Evolutionary conservation across 92 coral and sea anemone genomes (phyloP).

Genomic region (Phenganax subtilis): DNA sequence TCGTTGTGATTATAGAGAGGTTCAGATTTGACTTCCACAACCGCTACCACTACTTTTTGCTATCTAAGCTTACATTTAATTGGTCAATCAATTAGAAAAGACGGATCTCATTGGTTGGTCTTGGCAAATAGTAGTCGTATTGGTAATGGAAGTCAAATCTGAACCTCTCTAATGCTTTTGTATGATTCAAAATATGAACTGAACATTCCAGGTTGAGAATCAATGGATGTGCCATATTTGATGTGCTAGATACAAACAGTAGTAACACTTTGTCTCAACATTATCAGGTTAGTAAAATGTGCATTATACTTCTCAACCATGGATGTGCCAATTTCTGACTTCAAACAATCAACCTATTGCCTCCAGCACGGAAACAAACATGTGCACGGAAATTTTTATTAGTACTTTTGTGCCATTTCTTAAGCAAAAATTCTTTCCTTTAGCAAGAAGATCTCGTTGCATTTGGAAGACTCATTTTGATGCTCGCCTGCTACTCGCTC

Average conservation of each 20-base stretch:
- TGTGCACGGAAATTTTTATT: no score
- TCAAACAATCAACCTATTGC: not conserved
- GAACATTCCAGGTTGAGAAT: constrained; percentile 68
- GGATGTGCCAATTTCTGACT: no score
- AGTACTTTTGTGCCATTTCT: not conserved
- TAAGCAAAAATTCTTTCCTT: constrained; percentile 6
- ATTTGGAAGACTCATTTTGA: constrained; percentile 92
- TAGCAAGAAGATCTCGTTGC: constrained; percentile 97
- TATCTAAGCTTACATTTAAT: no score
- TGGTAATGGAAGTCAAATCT: no score
- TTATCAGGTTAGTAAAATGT: constrained; percentile 72
- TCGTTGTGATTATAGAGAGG: no score
- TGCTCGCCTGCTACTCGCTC: constrained; percentile 78
- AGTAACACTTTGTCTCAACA: constrained; percentile 93
- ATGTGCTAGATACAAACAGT: constrained; percentile 87
- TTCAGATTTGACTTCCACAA: no score
- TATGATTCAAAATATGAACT: not conserved
- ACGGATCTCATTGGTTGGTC: no score
- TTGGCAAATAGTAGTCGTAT: no score
- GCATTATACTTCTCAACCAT: not conserved
- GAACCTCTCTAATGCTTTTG: no score
- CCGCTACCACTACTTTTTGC: no score
- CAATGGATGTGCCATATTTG: constrained; percentile 97
- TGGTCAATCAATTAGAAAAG: no score
- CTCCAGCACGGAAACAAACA: not conserved